Evolutionary conservation across 2,888 invertebrate genomes (phyloP).

Genomic region (Lordiphosa fenestrarum): DNA sequence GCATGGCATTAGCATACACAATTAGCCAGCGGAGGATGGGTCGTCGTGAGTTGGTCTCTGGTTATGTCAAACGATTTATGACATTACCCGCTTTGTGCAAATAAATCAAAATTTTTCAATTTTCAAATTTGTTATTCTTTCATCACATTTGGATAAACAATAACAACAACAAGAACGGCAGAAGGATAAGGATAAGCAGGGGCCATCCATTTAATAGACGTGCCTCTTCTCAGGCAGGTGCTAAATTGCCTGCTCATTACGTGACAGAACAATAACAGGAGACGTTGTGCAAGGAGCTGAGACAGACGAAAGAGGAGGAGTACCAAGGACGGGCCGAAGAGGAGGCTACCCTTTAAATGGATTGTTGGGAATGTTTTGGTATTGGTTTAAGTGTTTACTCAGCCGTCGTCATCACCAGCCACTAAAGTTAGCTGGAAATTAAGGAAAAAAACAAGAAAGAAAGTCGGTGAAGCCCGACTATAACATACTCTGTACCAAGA

Average conservation of each 20-base stretch:
- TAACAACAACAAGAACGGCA: slow-evolving; percentile 6
- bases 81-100: slow-evolving; percentile 38
- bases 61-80: slow-evolving; percentile 45
- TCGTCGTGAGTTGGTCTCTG: slow-evolving; percentile 33
- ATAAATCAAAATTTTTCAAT: slow-evolving; percentile 50
- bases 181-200: not conserved
- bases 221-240: slow-evolving; percentile 52
- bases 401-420: too few relatives aligned
- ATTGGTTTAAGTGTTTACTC: too few relatives aligned
- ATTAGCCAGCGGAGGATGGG: slow-evolving; percentile 53
- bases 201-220: slow-evolving; percentile 25
- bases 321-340: slow-evolving; percentile 4
- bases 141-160: slow-evolving; percentile 56
- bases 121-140: slow-evolving; percentile 55
- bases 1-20: slow-evolving; percentile 73
- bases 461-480: too few relatives aligned
- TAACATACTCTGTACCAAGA: too few relatives aligned
- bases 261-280: slow-evolving; percentile 56
- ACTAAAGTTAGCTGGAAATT: too few relatives aligned
- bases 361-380: too few relatives aligned
- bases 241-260: slow-evolving; percentile 67
- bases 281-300: slow-evolving; percentile 36
- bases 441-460: too few relatives aligned
- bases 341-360: slow-evolving; percentile 1
- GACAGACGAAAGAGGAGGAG: slow-evolving; percentile 19